Percentiles rank a stretch among this genome's conserved stretches.
Conservation (phyloP, 2,113 vertebrate species). For the Leptobrachium leishanense region DNA sequence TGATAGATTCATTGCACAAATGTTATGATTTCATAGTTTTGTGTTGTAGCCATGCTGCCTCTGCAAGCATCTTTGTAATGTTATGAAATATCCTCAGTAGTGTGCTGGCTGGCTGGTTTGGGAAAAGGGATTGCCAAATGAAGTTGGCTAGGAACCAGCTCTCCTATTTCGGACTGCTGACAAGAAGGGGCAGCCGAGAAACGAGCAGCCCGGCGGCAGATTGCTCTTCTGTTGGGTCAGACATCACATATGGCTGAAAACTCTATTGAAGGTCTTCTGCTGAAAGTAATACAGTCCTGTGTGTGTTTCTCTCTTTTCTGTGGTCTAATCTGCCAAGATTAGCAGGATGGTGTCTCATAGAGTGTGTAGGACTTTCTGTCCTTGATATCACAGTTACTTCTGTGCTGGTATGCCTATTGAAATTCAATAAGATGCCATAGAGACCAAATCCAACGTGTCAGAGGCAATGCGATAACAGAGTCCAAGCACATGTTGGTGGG, state of each 20-base stretch:
- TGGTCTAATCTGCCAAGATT: slow-evolving; percentile 12
- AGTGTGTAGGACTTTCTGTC: slow-evolving; percentile 21
- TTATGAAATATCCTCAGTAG: slow-evolving; percentile 33
- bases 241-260: slow-evolving; percentile 31
- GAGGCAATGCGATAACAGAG: slow-evolving; percentile 15
- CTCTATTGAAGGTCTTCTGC: slow-evolving; percentile 11
- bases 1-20: background rate
- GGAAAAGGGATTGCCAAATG: slow-evolving; percentile 48
- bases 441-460: background rate
- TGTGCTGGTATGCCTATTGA: slow-evolving; percentile 19
- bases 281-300: slow-evolving; percentile 19
- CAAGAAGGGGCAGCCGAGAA: slow-evolving; percentile 40
- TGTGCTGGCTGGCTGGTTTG: slow-evolving; percentile 13
- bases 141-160: slow-evolving; percentile 54
- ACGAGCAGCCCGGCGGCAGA: slow-evolving; percentile 50
- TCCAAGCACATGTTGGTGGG: slow-evolving; percentile 1
- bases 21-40: slow-evolving; percentile 3
- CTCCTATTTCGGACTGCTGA: slow-evolving; percentile 44
- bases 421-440: slow-evolving; percentile 17
- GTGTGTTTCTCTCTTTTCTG: slow-evolving; percentile 3
- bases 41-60: slow-evolving; percentile 19
- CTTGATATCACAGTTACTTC: slow-evolving; percentile 10
- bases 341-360: slow-evolving; percentile 1
- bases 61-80: background rate
- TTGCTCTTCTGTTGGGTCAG: slow-evolving; percentile 50